phyloP scores from a whole-genome alignment of 1,140 invertebrate species.

The Caligus rogercresseyi region DNA sequence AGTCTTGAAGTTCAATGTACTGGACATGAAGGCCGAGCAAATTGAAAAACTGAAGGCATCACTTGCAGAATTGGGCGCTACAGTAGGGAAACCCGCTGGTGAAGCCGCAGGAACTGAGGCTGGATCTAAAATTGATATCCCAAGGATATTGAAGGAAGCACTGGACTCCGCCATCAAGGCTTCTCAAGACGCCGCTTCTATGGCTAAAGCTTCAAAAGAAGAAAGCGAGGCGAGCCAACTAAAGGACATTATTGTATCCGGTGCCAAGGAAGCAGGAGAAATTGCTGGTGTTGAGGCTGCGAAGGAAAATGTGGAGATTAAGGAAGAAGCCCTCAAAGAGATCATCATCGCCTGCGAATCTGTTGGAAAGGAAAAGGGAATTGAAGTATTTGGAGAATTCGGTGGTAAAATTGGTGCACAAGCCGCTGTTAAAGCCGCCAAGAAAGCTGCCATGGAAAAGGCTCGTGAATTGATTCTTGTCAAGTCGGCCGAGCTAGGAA shows the following conservation, averaged over 20 bases:
- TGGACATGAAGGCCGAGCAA: slow-evolving; percentile 11
- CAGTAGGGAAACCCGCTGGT: slow-evolving; percentile 7
- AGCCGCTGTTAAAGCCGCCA: slow-evolving; percentile 10
- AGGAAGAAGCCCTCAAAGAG: background rate
- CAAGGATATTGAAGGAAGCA: slow-evolving; percentile 1
- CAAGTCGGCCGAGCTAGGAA: background rate
- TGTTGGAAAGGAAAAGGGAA: slow-evolving; percentile 13
- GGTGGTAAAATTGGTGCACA: slow-evolving; percentile 14
- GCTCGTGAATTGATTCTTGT: background rate
- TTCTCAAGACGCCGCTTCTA: slow-evolving; percentile 5
- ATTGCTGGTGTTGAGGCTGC: slow-evolving; percentile 8
- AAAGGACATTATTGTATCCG: background rate
- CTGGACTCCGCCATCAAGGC: slow-evolving; percentile 12
- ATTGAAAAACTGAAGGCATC: slow-evolving; percentile 9
- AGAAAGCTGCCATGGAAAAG: slow-evolving; percentile 10
- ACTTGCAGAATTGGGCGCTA: slow-evolving; percentile 1
- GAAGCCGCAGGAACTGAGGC: slow-evolving; percentile 14
- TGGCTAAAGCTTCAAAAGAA: slow-evolving; percentile 18
- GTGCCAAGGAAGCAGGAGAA: slow-evolving; percentile 15
- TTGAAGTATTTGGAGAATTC: slow-evolving; percentile 20
- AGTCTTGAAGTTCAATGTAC: slow-evolving; percentile 11
- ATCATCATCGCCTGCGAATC: slow-evolving; percentile 11
- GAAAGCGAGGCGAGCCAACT: background rate
- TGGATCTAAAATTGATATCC: slow-evolving; percentile 17
- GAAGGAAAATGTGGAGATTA: background rate